These are phyloP conservation scores for Ispidina picta DNA, from an alignment of 2,797 vertebrate species.

Conservation along the genomic window DNA sequence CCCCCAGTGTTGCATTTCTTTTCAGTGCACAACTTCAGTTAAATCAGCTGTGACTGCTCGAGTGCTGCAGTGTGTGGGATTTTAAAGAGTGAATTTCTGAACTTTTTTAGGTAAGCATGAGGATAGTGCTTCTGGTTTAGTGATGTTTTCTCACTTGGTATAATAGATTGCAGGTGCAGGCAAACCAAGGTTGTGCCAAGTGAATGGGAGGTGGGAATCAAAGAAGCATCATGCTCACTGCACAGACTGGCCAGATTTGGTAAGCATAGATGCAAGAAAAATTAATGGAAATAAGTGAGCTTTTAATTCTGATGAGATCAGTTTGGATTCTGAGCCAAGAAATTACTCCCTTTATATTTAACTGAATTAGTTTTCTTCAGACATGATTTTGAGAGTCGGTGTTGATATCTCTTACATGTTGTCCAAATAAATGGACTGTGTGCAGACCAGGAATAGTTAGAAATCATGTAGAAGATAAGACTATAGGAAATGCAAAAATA, in stretches of 20 bases:
- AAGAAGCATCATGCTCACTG: background rate
- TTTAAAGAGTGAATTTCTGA: background rate
- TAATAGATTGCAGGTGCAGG: background rate
- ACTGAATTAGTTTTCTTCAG: background rate
- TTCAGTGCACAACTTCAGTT: background rate
- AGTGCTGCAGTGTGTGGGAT: background rate
- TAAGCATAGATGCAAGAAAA: background rate
- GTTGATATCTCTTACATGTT: background rate
- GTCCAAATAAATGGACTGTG: background rate
- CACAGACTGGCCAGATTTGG: background rate
- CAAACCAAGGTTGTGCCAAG: background rate
- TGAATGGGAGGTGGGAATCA: background rate
- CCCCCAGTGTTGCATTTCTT: background rate
- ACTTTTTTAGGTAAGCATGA: background rate
- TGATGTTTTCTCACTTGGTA: background rate
- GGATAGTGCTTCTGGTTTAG: background rate
- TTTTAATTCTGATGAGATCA: background rate
- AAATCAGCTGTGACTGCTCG: background rate
- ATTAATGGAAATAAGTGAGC: background rate
- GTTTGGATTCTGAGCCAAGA: background rate
- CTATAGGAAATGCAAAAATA: background rate
- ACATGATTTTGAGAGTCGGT: background rate
- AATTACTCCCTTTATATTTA: fast-evolving
- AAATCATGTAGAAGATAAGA: background rate
- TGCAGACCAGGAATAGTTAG: background rate